Conservation (phyloP, 2,888 invertebrate species). For the Mimumesa dahlbomi region DNA sequence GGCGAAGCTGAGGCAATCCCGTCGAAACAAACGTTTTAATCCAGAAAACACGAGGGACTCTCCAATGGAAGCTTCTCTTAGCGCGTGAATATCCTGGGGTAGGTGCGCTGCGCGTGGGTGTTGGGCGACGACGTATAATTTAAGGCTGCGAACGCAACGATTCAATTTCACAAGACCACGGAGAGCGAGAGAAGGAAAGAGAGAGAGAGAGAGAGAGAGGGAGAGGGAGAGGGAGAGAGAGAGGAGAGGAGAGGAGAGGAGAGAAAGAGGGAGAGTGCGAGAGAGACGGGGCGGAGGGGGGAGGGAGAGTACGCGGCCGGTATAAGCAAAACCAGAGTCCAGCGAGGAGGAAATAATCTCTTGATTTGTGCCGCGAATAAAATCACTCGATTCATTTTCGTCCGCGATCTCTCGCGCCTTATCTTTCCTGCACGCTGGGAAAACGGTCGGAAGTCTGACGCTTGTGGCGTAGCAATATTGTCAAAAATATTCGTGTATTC, state of each 20-base stretch:
- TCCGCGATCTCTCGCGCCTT: constrained; percentile 56
- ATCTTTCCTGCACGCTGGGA: constrained; percentile 52
- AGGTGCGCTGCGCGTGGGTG: constrained; percentile 66
- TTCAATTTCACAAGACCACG: constrained; percentile 68
- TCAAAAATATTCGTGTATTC: constrained; percentile 53
- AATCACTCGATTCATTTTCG: constrained; percentile 67
- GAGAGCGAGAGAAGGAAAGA: too few relatives aligned
- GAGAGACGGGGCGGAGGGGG: too few relatives aligned
- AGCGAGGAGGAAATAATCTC: constrained; percentile 65
- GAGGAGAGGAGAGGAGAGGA: too few relatives aligned
- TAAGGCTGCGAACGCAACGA: constrained; percentile 66
- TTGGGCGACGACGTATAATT: constrained; percentile 69
- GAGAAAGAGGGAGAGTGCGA: too few relatives aligned
- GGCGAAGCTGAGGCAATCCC: constrained; percentile 50
- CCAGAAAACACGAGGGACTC: constrained; percentile 59
- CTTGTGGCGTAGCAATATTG: constrained; percentile 49
- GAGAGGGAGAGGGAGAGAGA: too few relatives aligned
- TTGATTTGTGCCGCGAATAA: constrained; percentile 66
- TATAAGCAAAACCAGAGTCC: constrained; percentile 62
- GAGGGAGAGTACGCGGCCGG: constrained; percentile 50
- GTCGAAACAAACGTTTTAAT: constrained; percentile 68
- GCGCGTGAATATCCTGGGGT: constrained; percentile 58
- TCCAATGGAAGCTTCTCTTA: constrained; percentile 38
- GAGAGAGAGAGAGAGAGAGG: too few relatives aligned
- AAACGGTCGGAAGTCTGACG: constrained; percentile 59